These are phyloP conservation scores for Rhinoraja longicauda DNA, from an alignment of 2,797 vertebrate species.

Conservation along the genomic window DNA sequence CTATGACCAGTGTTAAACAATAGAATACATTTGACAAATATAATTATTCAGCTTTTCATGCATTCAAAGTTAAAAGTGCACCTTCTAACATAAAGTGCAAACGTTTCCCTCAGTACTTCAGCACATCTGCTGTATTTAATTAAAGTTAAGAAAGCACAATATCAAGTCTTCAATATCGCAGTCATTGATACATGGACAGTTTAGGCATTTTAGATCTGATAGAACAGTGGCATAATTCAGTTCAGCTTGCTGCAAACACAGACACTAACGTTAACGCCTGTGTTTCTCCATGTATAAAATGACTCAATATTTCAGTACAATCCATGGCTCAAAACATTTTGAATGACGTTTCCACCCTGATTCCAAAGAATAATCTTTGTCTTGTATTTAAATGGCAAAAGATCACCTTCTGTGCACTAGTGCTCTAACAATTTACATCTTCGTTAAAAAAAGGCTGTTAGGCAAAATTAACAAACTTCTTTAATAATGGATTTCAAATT, in stretches of 20 bases:
- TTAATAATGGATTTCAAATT: neutral
- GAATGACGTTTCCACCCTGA: neutral
- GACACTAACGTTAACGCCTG: neutral
- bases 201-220: neutral
- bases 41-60: constrained; percentile 12
- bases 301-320: neutral
- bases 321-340: neutral
- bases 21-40: neutral
- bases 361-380: neutral
- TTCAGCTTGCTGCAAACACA: constrained; percentile 3
- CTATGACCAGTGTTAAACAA: neutral
- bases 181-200: neutral
- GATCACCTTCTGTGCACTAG: neutral
- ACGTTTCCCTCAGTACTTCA: neutral
- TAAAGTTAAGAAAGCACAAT: neutral
- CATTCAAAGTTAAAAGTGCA: constrained; percentile 1
- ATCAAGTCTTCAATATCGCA: neutral
- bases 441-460: neutral
- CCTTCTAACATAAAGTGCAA: constrained; percentile 21
- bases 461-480: neutral
- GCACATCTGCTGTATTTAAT: neutral
- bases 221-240: neutral
- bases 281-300: neutral
- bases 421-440: neutral
- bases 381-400: neutral